phyloP scores from a whole-genome alignment of 1,140 invertebrate genomes.

The Drosophila ohnishii region DNA sequence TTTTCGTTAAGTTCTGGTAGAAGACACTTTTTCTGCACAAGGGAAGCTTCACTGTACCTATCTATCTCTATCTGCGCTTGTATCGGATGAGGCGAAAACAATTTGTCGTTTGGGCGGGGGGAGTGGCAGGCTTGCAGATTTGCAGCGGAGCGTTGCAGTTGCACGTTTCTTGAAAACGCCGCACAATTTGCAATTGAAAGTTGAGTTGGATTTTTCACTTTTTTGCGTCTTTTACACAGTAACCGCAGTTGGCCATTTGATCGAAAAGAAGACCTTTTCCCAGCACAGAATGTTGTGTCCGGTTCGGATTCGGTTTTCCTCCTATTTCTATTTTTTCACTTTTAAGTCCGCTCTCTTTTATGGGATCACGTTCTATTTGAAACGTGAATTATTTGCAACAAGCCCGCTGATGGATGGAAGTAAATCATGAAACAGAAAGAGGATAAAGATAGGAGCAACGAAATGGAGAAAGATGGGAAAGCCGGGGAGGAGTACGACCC shows the following conservation, averaged over 20 bases:
- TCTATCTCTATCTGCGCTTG: constrained; percentile 26
- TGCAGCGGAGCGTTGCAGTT: constrained; percentile 43
- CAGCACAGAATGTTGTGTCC: constrained; percentile 42
- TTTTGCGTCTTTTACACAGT: constrained; percentile 27
- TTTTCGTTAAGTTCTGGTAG: no score
- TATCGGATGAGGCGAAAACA: constrained; percentile 56
- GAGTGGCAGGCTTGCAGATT: constrained; percentile 35
- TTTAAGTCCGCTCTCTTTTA: constrained; percentile 43
- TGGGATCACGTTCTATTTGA: constrained; percentile 76
- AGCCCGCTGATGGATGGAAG: constrained; percentile 56
- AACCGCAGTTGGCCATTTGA: constrained; percentile 53
- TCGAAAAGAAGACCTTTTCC: constrained; percentile 67
- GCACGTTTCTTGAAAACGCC: constrained; percentile 49
- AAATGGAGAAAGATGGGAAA: constrained; percentile 3
- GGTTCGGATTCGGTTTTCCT: constrained; percentile 26
- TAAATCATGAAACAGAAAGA: constrained; percentile 48
- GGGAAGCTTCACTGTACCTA: constrained; percentile 22
- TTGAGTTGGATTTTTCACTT: constrained; percentile 37
- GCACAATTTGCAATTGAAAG: constrained; percentile 72
- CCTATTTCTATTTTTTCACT: constrained; percentile 15
- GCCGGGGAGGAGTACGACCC: neutral
- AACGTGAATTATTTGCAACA: constrained; percentile 72
- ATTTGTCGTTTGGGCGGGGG: constrained; percentile 63
- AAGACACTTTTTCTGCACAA: neutral
- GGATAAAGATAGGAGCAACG: neutral